phyloP scores from a whole-genome alignment of 2,113 vertebrate species.

The Diadophis punctatus region DNA sequence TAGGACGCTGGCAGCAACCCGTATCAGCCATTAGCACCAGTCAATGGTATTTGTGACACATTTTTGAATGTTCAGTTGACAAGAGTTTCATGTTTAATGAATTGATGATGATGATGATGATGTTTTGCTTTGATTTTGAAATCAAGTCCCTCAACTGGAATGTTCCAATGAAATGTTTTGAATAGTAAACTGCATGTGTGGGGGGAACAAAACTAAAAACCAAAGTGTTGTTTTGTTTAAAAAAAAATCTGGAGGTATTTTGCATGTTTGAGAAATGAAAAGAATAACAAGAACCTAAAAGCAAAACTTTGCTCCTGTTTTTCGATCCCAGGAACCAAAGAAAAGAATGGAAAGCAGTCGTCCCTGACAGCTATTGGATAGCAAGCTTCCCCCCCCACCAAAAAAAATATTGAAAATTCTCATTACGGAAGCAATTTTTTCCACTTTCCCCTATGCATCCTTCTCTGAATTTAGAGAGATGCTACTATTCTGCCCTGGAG shows the following conservation, averaged over 20 bases:
- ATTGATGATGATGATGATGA: too few species aligned
- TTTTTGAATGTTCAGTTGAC: too few species aligned
- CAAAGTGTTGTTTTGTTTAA: neutral
- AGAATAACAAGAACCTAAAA: neutral
- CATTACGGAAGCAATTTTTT: neutral
- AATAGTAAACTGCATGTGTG: neutral
- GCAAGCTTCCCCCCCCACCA: neutral
- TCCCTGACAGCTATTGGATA: neutral
- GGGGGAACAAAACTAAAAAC: neutral
- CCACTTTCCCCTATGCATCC: neutral
- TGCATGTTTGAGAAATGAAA: neutral
- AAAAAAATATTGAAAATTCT: neutral
- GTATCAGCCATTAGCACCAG: too few species aligned
- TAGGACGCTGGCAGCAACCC: too few species aligned
- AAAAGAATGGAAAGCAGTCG: neutral
- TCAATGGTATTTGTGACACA: too few species aligned
- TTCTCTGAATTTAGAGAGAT: neutral
- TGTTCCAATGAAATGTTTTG: neutral
- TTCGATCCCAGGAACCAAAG: neutral
- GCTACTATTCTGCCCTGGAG: neutral
- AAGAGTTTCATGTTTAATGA: too few species aligned
- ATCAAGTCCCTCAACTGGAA: neutral
- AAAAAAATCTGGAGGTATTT: neutral
- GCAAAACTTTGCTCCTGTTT: neutral
- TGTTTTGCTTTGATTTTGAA: neutral